These are phyloP conservation scores for Seriola quinqueradiata DNA, from an alignment of 2,113 vertebrate genomes.

Conservation along the genomic window DNA sequence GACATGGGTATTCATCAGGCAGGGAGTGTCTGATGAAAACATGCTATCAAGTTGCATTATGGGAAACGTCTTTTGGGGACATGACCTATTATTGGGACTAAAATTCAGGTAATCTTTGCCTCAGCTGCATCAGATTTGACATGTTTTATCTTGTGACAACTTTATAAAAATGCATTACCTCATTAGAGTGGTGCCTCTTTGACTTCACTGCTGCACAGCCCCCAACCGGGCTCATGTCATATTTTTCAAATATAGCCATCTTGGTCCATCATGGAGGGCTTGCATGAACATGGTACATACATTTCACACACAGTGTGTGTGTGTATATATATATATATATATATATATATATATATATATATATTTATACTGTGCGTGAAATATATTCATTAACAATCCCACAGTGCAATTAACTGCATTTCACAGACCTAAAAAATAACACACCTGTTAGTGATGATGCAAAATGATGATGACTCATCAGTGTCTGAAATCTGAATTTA, in stretches of 20 bases:
- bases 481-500: slow-evolving; percentile 27
- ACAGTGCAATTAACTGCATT: neutral
- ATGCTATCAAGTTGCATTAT: neutral
- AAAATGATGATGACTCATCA: slow-evolving; percentile 6
- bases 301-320: too few relatives aligned
- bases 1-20: neutral
- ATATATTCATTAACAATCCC: neutral
- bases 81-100: neutral
- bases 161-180: neutral
- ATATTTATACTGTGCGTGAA: too few relatives aligned
- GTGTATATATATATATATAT: too few relatives aligned
- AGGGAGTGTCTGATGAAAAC: neutral
- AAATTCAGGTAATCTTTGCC: neutral
- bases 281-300: too few relatives aligned
- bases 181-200: neutral
- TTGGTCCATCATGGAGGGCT: too few relatives aligned
- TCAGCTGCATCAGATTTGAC: neutral
- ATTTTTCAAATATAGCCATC: too few relatives aligned
- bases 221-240: too few relatives aligned
- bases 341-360: too few relatives aligned
- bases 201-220: too few relatives aligned
- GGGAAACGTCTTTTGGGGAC: neutral
- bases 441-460: slow-evolving; percentile 3
- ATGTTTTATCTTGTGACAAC: neutral
- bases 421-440: neutral